These are phyloP conservation scores for Ephestia elutella DNA, from an alignment of 1,140 invertebrate genomes.

Conservation along the genomic window DNA sequence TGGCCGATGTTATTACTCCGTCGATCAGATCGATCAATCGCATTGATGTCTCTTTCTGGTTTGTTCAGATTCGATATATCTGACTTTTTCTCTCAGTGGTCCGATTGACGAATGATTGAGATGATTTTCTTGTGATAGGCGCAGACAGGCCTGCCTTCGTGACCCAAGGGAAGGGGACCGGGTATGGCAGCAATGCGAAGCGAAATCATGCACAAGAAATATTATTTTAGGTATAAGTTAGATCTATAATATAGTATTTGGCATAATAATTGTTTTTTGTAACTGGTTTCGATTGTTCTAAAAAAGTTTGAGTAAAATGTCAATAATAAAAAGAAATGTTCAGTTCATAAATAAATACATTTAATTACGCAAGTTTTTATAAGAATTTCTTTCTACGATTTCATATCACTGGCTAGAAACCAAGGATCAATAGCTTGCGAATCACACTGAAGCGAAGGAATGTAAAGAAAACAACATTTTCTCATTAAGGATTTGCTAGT, in stretches of 20 bases:
- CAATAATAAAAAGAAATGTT: too few relatives aligned
- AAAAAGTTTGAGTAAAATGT: too few relatives aligned
- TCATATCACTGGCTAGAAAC: too few relatives aligned
- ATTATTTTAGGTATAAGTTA: neutral
- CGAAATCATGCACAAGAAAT: constrained; percentile 10
- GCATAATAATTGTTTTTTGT: too few relatives aligned
- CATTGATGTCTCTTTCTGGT: constrained; percentile 32
- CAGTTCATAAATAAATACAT: too few relatives aligned
- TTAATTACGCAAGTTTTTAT: too few relatives aligned
- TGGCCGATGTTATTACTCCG: constrained; percentile 23
- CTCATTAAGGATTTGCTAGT: constrained; percentile 60
- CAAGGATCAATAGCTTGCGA: neutral
- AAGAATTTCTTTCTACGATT: too few relatives aligned
- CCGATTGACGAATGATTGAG: constrained; percentile 61
- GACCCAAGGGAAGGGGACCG: constrained; percentile 23
- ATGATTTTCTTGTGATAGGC: constrained; percentile 39
- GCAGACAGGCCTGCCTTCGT: constrained; percentile 29
- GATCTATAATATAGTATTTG: too few relatives aligned
- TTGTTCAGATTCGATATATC: constrained; percentile 27
- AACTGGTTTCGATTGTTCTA: too few relatives aligned
- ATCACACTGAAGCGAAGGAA: neutral
- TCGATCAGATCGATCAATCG: constrained; percentile 36
- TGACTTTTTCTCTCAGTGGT: constrained; percentile 41
- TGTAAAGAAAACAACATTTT: constrained; percentile 30
- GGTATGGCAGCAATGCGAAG: neutral